Evolutionary conservation across 2,888 invertebrate species (phyloP).

Genomic region (Hermaeophaga mercurialis): DNA sequence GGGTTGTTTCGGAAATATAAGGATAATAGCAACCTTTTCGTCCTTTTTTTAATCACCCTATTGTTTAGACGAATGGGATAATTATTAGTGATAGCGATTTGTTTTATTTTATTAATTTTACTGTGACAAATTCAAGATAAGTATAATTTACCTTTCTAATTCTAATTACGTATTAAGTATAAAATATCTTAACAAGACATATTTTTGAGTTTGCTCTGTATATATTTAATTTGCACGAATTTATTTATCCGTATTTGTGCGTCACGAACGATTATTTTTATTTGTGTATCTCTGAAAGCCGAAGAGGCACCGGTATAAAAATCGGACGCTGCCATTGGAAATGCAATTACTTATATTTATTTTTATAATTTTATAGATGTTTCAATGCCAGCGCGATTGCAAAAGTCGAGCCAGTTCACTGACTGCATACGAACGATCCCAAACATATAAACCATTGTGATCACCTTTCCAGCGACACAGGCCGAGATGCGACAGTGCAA

Average conservation of each 20-base stretch:
- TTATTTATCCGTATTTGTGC: constrained; percentile 6
- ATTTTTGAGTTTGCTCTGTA: not conserved
- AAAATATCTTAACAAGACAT: no score
- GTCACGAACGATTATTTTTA: constrained; percentile 8
- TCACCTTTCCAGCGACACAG: constrained; percentile 32
- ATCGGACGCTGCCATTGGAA: constrained; percentile 27
- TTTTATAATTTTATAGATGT: constrained; percentile 39
- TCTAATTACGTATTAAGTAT: no score
- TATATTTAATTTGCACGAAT: not conserved
- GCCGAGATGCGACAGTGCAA: constrained; percentile 24
- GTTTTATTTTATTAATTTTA: no score
- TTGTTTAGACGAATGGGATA: no score
- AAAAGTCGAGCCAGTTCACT: constrained; percentile 37
- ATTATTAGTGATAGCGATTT: no score
- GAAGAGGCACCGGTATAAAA: constrained; percentile 20
- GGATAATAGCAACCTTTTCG: no score
- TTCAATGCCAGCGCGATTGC: constrained; percentile 37
- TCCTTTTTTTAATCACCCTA: no score
- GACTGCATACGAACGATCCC: constrained; percentile 34
- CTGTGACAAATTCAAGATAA: no score
- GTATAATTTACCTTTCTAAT: no score
- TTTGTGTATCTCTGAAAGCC: constrained; percentile 9
- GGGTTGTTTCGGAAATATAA: no score
- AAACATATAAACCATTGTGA: constrained; percentile 34
- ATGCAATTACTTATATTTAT: constrained; percentile 36